Conservation (phyloP, 2,797 vertebrate species). For the Crypturellus tataupa region DNA sequence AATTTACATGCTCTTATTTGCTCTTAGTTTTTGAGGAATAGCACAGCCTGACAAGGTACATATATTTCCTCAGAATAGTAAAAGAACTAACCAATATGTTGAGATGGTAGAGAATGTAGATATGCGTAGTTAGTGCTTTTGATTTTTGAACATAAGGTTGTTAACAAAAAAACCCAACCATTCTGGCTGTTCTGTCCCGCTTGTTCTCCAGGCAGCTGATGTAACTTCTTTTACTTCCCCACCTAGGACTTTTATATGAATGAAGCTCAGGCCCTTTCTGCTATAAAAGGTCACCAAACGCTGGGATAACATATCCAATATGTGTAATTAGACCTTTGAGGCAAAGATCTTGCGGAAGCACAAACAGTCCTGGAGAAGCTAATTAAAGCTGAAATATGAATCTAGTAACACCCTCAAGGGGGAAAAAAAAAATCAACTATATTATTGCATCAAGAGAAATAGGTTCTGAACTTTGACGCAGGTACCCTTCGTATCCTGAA, state of each 20-base stretch:
- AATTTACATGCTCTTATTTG: neutral
- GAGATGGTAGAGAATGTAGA: neutral
- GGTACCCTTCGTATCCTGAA: neutral
- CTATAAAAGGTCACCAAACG: constrained; percentile 22
- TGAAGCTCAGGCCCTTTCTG: constrained; percentile 3
- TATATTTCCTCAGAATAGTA: neutral
- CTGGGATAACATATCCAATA: neutral
- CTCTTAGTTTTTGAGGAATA: neutral
- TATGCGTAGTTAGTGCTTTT: neutral
- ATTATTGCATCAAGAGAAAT: neutral
- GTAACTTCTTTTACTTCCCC: neutral
- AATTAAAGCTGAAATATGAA: constrained; percentile 39
- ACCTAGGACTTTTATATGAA: neutral
- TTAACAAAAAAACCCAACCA: neutral
- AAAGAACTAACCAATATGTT: neutral
- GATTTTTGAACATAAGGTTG: too few relatives aligned
- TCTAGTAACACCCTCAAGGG: neutral
- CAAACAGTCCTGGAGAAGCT: neutral
- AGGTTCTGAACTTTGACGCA: neutral
- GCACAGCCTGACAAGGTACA: neutral
- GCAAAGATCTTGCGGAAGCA: neutral
- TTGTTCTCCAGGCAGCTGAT: neutral
- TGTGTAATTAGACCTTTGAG: constrained; percentile 13
- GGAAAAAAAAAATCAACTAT: neutral
- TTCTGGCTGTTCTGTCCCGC: neutral